Conservation (phyloP, 2,888 invertebrate genomes). For the Conistra vaccinii region DNA sequence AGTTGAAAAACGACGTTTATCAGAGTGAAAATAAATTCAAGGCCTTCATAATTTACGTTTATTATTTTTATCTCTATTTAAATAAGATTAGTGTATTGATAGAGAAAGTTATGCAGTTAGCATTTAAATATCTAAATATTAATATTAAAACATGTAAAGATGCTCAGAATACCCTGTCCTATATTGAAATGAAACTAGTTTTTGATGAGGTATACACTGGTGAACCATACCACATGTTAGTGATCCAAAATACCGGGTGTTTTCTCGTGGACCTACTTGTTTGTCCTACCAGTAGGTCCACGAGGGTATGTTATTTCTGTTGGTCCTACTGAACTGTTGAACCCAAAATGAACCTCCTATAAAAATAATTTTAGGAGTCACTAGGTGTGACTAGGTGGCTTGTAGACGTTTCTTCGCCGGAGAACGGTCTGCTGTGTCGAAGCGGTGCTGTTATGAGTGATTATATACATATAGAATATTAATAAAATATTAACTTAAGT, state of each 20-base stretch:
- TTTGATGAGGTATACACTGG: not conserved
- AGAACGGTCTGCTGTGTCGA: no score
- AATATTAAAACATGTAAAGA: not conserved
- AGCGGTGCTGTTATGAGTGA: no score
- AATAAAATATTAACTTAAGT: no score
- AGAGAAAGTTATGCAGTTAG: not conserved
- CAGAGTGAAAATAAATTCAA: conserved; percentile 22
- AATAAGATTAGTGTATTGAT: not conserved
- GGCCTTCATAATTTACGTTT: conserved; percentile 3
- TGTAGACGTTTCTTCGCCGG: no score
- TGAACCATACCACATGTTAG: not conserved
- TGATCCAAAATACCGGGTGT: not conserved
- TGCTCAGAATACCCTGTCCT: not conserved
- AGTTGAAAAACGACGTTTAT: conserved; percentile 28
- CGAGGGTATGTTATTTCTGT: no score
- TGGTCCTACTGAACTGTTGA: no score
- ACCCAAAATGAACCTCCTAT: no score
- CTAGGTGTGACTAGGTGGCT: no score
- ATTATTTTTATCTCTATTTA: conserved; percentile 9
- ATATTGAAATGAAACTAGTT: not conserved
- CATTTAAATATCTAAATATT: not conserved
- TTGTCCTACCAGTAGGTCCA: no score
- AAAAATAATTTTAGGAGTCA: no score
- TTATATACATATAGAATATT: no score
- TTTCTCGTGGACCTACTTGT: no score